These are phyloP conservation scores for Raillietiella orientalis DNA, from an alignment of 2,888 invertebrate genomes.

Conservation along the genomic window DNA sequence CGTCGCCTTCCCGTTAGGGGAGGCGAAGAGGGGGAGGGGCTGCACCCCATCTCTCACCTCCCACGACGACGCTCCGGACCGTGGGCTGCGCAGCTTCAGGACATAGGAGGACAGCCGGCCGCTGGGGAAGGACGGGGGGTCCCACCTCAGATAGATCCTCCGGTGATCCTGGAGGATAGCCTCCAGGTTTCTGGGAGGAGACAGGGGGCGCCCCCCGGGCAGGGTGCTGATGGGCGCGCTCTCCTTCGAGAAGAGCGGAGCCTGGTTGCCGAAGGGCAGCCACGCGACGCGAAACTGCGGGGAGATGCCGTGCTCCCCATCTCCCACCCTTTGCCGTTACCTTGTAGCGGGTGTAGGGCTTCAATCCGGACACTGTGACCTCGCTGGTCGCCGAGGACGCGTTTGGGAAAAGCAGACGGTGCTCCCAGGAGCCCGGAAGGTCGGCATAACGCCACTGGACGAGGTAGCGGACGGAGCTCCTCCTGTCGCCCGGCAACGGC, in stretches of 20 bases:
- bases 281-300: constrained; percentile 61
- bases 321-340: too few species aligned
- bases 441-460: constrained; percentile 44
- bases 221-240: constrained; percentile 12
- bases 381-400: too few species aligned
- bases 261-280: constrained; percentile 21
- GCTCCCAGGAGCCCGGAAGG: constrained; percentile 45
- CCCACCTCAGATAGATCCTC: constrained; percentile 60
- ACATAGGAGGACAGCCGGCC: constrained; percentile 62
- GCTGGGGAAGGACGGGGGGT: constrained; percentile 50
- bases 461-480: constrained; percentile 16
- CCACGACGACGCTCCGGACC: constrained; percentile 23
- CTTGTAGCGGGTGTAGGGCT: constrained; percentile 63
- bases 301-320: neutral
- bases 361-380: constrained; percentile 38
- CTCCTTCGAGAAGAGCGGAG: constrained; percentile 10
- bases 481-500: constrained; percentile 10
- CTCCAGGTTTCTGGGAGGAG: constrained; percentile 23
- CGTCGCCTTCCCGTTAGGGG: constrained; percentile 2
- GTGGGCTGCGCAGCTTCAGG: constrained; percentile 27
- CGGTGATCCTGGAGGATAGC: constrained; percentile 29
- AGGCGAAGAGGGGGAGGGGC: constrained; percentile 3
- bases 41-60: constrained; percentile 20
- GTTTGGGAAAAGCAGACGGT: too few species aligned
- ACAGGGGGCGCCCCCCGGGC: constrained; percentile 13